Base-by-base conservation (phyloP, 2,888 invertebrate species). In the Eupelmus urozonus region DNA sequence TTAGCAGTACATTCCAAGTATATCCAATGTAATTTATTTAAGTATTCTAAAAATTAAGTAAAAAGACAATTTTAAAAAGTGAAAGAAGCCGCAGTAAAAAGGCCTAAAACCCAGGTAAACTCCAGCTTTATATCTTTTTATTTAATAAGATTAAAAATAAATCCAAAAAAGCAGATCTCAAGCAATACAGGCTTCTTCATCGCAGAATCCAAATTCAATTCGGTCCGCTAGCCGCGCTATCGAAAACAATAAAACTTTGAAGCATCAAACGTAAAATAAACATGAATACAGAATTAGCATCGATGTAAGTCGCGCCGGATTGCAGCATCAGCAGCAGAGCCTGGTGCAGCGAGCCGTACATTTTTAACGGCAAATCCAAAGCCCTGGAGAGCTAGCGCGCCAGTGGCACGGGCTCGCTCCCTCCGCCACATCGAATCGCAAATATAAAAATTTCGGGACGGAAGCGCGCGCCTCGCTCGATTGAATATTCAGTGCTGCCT, bases 201-300 rank as follows among this genome's bases (percentile, higher is more conserved):
- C n/a, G n/a, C n/a, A n/a, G n/a, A n/a, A n/a, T n/a, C n/a, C n/a
- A n/a, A n/a, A n/a, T n/a, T n/a, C n/a, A n/a, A n/a, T n/a, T n/a
- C n/a, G n/a, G n/a, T n/a, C n/a, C n/a, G n/a, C n/a, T n/a, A 11
- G 23, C 53, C 40, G 16, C 57, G 18, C 65, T 63, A 76, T 71
- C 65, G 57, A 66, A 71, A 76, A 76, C 71, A 76, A 66, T 71
- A 76, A 76, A 71, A 71, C 57, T 25, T n/a, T 45, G 40, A 23
- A 53, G 57, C 51, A 45, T 65, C 23, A 40, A 27, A 25, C 18
- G 70, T 55, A 76, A 66, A 76, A 57, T 71, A 76, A 76, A 66
- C 65, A 71, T 76, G 76, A 76, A 76, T 76, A 62, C 65, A 27
- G 51, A 53, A 76, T 65, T 51, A 70, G 76, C 75, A 63, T 70